Conservation (phyloP, 2,888 invertebrate species). For the Synergus itoensis region DNA sequence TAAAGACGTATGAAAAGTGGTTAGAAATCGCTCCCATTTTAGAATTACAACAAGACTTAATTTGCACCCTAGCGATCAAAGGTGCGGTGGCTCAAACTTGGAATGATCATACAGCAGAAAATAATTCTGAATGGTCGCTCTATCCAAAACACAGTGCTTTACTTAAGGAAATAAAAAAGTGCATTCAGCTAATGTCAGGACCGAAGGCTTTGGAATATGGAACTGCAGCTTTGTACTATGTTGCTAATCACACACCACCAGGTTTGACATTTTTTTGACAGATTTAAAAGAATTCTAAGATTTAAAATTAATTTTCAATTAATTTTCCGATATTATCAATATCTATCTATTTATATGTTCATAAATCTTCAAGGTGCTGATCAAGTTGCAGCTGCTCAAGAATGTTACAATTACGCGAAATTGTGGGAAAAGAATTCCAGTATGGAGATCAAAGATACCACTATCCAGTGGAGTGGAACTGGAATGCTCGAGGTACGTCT, state of each 20-base stretch:
- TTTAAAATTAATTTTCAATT: conserved; percentile 17
- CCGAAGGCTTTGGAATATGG: conserved; percentile 65
- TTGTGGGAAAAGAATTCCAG: conserved; percentile 67
- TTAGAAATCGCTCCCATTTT: conserved; percentile 75
- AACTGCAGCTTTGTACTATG: conserved; percentile 73
- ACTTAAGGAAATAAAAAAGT: conserved; percentile 66
- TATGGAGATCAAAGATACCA: conserved; percentile 55
- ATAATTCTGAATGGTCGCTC: conserved; percentile 60
- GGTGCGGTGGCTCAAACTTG: conserved; percentile 73
- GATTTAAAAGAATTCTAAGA: no score
- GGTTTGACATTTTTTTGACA: conserved; percentile 56
- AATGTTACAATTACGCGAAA: conserved; percentile 78
- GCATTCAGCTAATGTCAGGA: conserved; percentile 65
- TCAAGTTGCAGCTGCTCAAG: conserved; percentile 78
- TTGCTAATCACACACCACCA: conserved; percentile 75
- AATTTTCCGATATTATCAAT: not conserved
- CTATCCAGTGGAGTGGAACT: not conserved
- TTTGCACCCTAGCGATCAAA: conserved; percentile 79
- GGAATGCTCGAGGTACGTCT: conserved; percentile 56
- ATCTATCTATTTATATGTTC: not conserved
- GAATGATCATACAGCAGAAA: conserved; percentile 51
- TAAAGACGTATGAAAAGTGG: conserved; percentile 79
- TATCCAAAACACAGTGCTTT: conserved; percentile 62
- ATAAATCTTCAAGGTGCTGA: conserved; percentile 75
- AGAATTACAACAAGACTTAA: conserved; percentile 76